phyloP scores from a whole-genome alignment of 2,113 vertebrate genomes.

The Oenanthe oenanthe region DNA sequence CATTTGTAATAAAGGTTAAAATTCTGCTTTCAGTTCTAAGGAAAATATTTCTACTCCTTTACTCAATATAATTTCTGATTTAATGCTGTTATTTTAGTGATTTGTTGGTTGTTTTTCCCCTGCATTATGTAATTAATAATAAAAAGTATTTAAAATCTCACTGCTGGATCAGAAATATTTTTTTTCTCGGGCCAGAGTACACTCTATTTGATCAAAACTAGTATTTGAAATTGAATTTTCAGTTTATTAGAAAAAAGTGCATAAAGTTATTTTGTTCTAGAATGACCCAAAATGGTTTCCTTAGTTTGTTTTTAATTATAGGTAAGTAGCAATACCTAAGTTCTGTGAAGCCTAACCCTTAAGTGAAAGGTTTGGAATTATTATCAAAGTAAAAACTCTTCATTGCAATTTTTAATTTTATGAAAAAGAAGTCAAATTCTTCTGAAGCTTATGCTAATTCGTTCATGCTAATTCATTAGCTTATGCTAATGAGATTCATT shows the following conservation, averaged over 20 bases:
- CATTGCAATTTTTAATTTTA: background rate
- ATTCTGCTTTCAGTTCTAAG: background rate
- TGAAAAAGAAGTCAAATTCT: background rate
- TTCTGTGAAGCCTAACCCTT: background rate
- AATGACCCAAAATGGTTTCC: background rate
- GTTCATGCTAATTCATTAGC: background rate
- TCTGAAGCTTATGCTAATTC: background rate
- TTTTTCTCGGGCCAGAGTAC: background rate
- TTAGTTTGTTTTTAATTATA: background rate
- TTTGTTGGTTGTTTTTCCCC: background rate
- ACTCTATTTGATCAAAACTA: background rate
- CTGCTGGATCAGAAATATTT: background rate
- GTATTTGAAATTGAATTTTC: background rate
- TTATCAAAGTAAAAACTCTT: background rate
- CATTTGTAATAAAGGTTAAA: background rate
- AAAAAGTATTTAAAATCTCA: background rate
- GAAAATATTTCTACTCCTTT: background rate
- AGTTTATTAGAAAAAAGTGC: background rate
- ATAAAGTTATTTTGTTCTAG: background rate
- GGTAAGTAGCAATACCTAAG: background rate
- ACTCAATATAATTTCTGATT: background rate
- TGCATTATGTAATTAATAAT: background rate
- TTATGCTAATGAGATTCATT: background rate
- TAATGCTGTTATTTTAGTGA: background rate
- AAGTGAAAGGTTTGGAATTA: background rate